phyloP scores from a whole-genome alignment of 2,888 invertebrate species.

The Sesia bembeciformis region DNA sequence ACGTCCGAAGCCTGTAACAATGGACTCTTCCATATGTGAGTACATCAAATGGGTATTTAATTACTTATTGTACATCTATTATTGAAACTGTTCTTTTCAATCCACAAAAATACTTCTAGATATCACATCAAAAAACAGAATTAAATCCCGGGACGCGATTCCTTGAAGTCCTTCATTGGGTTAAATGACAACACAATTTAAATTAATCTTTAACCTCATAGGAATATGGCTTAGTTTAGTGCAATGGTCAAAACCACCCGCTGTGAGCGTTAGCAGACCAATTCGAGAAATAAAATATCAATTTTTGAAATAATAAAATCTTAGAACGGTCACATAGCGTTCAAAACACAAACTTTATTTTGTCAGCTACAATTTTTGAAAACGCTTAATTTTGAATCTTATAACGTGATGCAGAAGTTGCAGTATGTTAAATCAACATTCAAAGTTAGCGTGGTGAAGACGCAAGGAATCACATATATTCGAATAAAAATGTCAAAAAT shows the following conservation, averaged over 20 bases:
- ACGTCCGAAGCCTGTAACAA: no score
- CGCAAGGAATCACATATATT: conserved; percentile 62
- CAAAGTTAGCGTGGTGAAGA: conserved; percentile 19
- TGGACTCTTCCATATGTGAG: no score
- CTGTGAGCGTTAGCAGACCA: conserved; percentile 65
- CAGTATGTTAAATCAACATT: background rate
- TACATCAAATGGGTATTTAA: no score
- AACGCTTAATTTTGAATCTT: conserved; percentile 29
- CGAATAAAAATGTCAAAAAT: conserved; percentile 72
- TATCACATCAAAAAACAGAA: no score
- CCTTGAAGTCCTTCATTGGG: conserved; percentile 45
- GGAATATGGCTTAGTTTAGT: conserved; percentile 25
- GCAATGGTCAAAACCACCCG: conserved; percentile 33
- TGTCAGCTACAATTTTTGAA: conserved; percentile 11
- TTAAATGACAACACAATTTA: conserved; percentile 13
- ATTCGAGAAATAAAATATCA: conserved; percentile 69
- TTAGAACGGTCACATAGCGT: conserved; percentile 65
- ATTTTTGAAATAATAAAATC: conserved; percentile 70
- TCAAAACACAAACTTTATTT: conserved; percentile 31
- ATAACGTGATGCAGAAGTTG: conserved; percentile 19
- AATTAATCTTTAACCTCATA: conserved; percentile 17
- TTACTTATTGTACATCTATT: no score
- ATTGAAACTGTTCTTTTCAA: no score
- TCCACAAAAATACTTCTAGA: no score
- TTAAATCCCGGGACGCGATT: conserved; percentile 33